These are phyloP conservation scores for Zeugodacus cucurbitae DNA, from an alignment of 1,140 invertebrate species.

Conservation along the genomic window DNA sequence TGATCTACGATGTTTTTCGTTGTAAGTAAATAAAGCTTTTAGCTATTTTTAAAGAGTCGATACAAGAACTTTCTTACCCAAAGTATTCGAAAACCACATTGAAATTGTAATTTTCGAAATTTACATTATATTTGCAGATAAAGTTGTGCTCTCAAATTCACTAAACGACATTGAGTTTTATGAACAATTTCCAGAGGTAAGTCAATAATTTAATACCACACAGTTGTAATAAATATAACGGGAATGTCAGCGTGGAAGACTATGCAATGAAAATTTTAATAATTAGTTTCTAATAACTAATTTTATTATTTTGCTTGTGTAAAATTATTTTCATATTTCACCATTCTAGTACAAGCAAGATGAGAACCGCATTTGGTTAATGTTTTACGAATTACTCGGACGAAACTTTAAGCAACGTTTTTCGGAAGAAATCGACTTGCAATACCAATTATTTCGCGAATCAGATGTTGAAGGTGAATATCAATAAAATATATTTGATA, in stretches of 20 bases:
- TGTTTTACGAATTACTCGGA: slow-evolving; percentile 74
- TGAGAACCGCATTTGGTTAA: slow-evolving; percentile 70
- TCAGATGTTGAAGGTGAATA: slow-evolving; percentile 65
- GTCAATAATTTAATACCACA: not conserved
- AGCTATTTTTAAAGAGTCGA: not conserved
- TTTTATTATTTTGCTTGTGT: too few species aligned
- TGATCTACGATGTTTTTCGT: slow-evolving; percentile 82
- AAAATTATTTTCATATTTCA: not conserved
- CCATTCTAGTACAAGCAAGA: slow-evolving; percentile 43
- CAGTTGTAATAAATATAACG: too few species aligned
- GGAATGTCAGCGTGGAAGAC: too few species aligned
- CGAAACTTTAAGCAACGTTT: slow-evolving; percentile 69
- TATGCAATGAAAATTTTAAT: too few species aligned
- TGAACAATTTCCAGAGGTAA: slow-evolving; percentile 30
- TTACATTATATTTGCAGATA: slow-evolving; percentile 16
- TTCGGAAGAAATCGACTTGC: slow-evolving; percentile 55
- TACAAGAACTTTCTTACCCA: not conserved
- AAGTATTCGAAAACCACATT: too few species aligned
- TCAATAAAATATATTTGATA: too few species aligned
- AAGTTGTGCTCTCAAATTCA: slow-evolving; percentile 33
- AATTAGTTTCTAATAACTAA: too few species aligned
- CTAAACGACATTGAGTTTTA: slow-evolving; percentile 37
- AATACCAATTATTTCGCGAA: slow-evolving; percentile 65
- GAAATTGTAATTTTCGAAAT: not conserved
- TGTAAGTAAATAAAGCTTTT: slow-evolving; percentile 70